Evolutionary conservation across 2,113 vertebrate genomes (phyloP).

Genomic region (rat (Rattus norvegicus)): DNA sequence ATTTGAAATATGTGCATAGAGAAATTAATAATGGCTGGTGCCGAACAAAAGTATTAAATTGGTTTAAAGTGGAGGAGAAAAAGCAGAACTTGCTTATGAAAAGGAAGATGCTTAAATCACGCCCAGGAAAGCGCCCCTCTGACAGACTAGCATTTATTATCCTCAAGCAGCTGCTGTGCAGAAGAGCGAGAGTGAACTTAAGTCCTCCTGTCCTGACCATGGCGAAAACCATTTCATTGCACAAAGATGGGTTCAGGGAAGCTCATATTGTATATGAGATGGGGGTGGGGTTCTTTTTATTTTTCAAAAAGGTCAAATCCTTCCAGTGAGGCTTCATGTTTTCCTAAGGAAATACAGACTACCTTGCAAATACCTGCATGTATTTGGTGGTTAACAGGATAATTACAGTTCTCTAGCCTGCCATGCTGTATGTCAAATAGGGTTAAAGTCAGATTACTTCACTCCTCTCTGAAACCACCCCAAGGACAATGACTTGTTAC

Average conservation of each 20-base stretch:
- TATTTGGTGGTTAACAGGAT: background rate
- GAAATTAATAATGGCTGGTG: constrained; percentile 76
- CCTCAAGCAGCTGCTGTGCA: background rate
- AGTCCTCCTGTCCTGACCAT: background rate
- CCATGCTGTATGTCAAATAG: background rate
- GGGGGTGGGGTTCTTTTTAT: background rate
- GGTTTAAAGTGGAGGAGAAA: constrained; percentile 56
- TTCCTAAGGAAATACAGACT: background rate
- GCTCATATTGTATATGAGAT: background rate
- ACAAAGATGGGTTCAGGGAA: background rate
- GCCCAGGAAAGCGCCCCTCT: background rate
- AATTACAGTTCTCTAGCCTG: background rate
- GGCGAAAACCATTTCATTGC: background rate
- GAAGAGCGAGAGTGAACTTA: background rate
- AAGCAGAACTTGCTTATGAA: constrained; percentile 3
- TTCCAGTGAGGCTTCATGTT: background rate
- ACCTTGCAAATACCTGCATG: background rate
- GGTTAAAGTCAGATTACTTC: background rate
- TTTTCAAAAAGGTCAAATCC: constrained; percentile 2
- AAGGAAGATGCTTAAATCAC: constrained; percentile 46
- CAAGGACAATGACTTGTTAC: background rate
- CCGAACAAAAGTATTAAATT: constrained; percentile 72
- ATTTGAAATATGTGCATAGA: constrained; percentile 79
- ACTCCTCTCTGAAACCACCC: background rate
- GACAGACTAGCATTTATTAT: constrained; percentile 39